Base-by-base conservation (phyloP, 2,888 invertebrate genomes). In the Slavum lentiscoides region DNA sequence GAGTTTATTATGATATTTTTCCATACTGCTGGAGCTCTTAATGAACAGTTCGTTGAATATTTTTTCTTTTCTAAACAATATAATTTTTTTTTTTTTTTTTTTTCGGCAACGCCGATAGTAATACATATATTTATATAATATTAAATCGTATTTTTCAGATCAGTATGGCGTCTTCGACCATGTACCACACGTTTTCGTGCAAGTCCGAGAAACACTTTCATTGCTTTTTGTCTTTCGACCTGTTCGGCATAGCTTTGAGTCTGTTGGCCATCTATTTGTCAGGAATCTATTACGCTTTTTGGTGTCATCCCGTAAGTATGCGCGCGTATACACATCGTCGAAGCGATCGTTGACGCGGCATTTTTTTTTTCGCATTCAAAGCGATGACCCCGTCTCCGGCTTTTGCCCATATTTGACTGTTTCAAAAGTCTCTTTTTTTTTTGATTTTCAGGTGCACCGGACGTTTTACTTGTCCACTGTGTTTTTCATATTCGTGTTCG, bases 251-350 rank as follows among this genome's bases (percentile, higher is more conserved):
- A 83, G 95, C 96, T 19, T 88, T 97, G 74, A 96, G 96, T 58
- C 88, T 98, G 83, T 90, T 97, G 74, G 97, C 96, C 80, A 96
- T 97, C 86, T 98, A 97, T 87, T 92, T 96, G 83, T 96, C 96
- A 43, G 97, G 97, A 77, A 94, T 98, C 83, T 97, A 98, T 87
- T 97, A 96, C 86, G 97, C 97, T 17, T 98, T 97, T 88, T 97
- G 96, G 93, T 98, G 97, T 87, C 92, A 95, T 86, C 91, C 91
- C 88, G 96, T 95, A 89, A 90, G 90, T 82, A 23, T 11, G 43
- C 7, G 9, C 43, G 43, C 43, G 43, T 43, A 9, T 43, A 43
- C 9, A 43, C 43, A 43, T 43, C 8, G 7, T 9, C 43, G 6
- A 30, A 30, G 30, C 30, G 30, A 30, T 30, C 30, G 43, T 43